Base-by-base conservation (phyloP, 1,140 invertebrate genomes). In the Caerostris darwini region DNA sequence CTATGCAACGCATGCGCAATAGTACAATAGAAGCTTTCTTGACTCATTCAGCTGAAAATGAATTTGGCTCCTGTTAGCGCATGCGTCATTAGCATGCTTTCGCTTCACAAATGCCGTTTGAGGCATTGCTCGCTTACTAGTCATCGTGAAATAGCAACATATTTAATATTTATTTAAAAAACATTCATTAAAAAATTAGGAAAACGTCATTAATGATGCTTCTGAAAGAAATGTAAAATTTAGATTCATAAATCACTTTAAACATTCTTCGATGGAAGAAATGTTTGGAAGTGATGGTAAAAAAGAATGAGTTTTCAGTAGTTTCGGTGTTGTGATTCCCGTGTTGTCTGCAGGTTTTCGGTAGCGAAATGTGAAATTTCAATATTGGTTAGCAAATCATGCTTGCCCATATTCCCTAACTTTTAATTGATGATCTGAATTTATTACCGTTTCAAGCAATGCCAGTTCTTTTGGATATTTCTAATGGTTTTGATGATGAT, bases 391-490 rank as follows among this genome's bases (percentile, higher is more conserved):
- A 77, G 50, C 10, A 50, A 50, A 34, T 12, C 34, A 50, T 77
- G 50, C 10, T 3, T 12, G 34, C 34, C 34, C 34, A 34, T 34
- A 34, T 34, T 64, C 12, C 53, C 69, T 77, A 77, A 34, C 3
- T 77, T 8, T 12, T 77, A 34, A 12, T 77, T 12, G 53, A 77
- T 77, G 19, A 0, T 77, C 7, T 77, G 71, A 77, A 53, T 50
- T 50, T 3, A 56, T n/a, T 12, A n/a, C 6, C 14, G 6, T 57
- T 17, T 58, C 56, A 5, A 83, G 71, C 71, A 57, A 83, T 83
- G 82, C 82, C 82, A 57, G 82, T 83, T 10, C 56, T 83, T 83
- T 83, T 83, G 82, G 82, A 83, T 83, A 58, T 54, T 17, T 83
- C 82, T 83, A 83, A 83, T 83, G 57, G 7, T 7, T 83, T 83